Evolutionary conservation across 2,888 invertebrate species (phyloP).

Genomic region (Byasa hedistus): DNA sequence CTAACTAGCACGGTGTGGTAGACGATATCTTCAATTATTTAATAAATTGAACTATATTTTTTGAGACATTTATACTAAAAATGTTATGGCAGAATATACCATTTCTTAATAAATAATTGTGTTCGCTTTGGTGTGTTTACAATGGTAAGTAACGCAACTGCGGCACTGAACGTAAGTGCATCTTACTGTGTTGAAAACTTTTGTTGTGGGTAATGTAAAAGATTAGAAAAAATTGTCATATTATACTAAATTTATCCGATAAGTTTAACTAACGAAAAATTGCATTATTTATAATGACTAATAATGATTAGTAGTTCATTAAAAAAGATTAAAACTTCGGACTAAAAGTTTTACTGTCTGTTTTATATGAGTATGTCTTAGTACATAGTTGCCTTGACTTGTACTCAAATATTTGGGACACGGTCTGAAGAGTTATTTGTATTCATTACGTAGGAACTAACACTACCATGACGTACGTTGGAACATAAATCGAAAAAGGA

Average conservation of each 20-base stretch:
- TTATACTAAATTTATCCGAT: not conserved
- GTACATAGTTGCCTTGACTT: constrained; percentile 29
- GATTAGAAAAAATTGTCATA: not conserved
- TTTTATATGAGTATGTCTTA: too few relatives aligned
- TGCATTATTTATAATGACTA: not conserved
- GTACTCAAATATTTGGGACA: constrained; percentile 29
- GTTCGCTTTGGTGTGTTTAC: not conserved
- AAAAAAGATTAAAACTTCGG: too few relatives aligned
- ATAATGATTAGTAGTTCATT: not conserved
- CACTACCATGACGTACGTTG: constrained; percentile 16
- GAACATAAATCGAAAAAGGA: constrained; percentile 6
- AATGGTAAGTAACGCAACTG: too few relatives aligned
- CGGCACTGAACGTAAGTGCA: too few relatives aligned
- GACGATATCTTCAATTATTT: not conserved
- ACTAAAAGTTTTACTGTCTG: too few relatives aligned
- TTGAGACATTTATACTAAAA: too few relatives aligned
- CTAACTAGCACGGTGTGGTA: not conserved
- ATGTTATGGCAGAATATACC: too few relatives aligned
- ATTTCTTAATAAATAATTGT: not conserved
- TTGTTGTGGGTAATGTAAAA: not conserved
- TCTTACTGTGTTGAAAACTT: too few relatives aligned
- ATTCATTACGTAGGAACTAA: constrained; percentile 26
- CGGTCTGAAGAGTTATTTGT: constrained; percentile 29
- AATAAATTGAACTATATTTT: too few relatives aligned
- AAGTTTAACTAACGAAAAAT: not conserved